Evolutionary conservation across 2,888 invertebrate species (phyloP), one percentile per base, ranked within the genome.

Genomic region (Fragum sueziense): DNA sequence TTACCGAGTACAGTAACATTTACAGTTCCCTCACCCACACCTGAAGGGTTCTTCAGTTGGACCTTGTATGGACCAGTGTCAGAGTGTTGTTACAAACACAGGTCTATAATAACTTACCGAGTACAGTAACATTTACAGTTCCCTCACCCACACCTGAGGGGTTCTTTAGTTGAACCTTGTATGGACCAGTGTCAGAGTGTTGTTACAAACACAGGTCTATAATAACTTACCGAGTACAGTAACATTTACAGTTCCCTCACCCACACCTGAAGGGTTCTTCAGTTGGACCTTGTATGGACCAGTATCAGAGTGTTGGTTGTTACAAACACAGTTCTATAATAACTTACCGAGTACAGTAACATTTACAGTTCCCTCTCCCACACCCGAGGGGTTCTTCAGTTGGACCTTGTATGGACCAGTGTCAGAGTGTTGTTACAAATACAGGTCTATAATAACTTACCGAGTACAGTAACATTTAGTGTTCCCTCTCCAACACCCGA

Each of bases 401-500:
- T 97, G 97, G 37, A 99, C 94, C 87, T 98, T 96, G 94, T 99
- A 99, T 86, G 96, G 97, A 20, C 99, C 99, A 62, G 96, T 96
- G 91, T 99, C 98, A 2, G 95, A 95, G 41, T 98, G 95, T 97
- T 70, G 98, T 97, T 61, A 98, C 97, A 87, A 99, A 95, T 68
- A 97, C 96, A n/a, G n/a, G n/a, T n/a, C n/a, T n/a, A n/a, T n/a
- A n/a, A n/a, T 41, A 41, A 91, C 89, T 88, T 91, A 93, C 94
- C 94, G 27, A 99, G 94, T 0, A 99, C 99, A 85, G 96, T 96
- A 0, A 99, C 99, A 92, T 98, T 98, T 87, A 99, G 95, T 0
- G 97, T 97, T 0, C 97, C 98, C 0, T 98, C 97, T 91, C 99
- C 99, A 91, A 97, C 97, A 72, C 99, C 99, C 73, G 97, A 97